Evolutionary conservation across 1,140 invertebrate species (phyloP).

Genomic region (Trichogramma pretiosum): DNA sequence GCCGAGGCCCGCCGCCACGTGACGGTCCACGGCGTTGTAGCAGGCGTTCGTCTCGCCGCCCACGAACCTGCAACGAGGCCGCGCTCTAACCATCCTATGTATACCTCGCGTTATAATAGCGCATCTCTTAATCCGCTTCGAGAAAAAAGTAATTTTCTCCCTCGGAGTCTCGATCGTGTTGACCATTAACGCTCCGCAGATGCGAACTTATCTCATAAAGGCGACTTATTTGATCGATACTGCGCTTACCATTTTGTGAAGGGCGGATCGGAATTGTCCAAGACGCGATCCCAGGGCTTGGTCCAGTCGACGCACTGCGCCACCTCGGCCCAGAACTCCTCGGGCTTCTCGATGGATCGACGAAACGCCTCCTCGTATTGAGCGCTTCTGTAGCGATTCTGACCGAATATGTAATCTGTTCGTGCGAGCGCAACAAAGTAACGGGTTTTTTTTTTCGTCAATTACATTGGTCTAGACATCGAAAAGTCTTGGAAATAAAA

Average conservation of each 20-base stretch:
- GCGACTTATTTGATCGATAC: too few relatives aligned
- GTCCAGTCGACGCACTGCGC: conserved; percentile 68
- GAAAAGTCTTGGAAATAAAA: too few relatives aligned
- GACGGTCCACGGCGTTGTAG: conserved; percentile 86
- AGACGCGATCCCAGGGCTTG: conserved; percentile 71
- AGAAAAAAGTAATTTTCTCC: too few relatives aligned
- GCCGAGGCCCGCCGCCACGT: conserved; percentile 71
- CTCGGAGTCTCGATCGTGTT: too few relatives aligned
- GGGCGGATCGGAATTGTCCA: conserved; percentile 74
- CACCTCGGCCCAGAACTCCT: conserved; percentile 79
- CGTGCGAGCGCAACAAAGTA: too few relatives aligned
- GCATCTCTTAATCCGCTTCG: too few relatives aligned
- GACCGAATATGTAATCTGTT: conserved; percentile 35
- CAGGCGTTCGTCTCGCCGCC: conserved; percentile 87
- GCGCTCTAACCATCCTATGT: not conserved
- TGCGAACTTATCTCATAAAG: too few relatives aligned
- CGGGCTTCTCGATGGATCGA: conserved; percentile 65
- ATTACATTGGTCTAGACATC: too few relatives aligned
- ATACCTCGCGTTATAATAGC: not conserved
- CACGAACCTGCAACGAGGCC: conserved; percentile 57
- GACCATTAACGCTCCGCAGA: too few relatives aligned
- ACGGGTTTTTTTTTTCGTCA: too few relatives aligned
- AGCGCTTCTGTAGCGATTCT: conserved; percentile 30
- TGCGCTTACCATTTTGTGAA: conserved; percentile 78
- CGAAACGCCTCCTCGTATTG: conserved; percentile 59